Conservation (phyloP, 23 tunicate species). For the Clavelina lepadiformis region DNA sequence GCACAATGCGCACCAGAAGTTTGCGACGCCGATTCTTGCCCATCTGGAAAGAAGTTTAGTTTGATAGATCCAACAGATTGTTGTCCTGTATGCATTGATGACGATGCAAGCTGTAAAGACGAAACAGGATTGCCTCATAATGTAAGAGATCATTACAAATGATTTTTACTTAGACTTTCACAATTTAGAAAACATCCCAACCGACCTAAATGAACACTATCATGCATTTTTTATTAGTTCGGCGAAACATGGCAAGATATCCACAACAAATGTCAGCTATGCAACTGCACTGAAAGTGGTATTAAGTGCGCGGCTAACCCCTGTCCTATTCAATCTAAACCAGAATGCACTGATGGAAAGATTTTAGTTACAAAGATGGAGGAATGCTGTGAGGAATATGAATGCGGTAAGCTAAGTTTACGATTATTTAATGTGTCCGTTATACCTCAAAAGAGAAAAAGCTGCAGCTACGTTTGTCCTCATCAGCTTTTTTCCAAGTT, state of each 20-base stretch:
- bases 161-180: too few species aligned
- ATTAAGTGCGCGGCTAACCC: slow-evolving; percentile 30
- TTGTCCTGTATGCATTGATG: slow-evolving; percentile 66
- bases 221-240: too few species aligned
- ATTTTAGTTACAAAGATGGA: slow-evolving; percentile 38
- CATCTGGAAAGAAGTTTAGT: slow-evolving; percentile 61
- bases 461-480: too few species aligned
- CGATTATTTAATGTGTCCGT: not conserved
- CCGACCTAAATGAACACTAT: too few species aligned
- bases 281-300: slow-evolving; percentile 70
- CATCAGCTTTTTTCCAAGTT: not conserved
- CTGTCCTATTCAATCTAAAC: slow-evolving; percentile 40
- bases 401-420: slow-evolving; percentile 57
- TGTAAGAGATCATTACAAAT: slow-evolving; percentile 36
- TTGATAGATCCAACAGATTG: slow-evolving; percentile 29
- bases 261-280: slow-evolving; percentile 35
- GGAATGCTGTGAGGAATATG: slow-evolving; percentile 71
- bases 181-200: too few species aligned
- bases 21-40: slow-evolving; percentile 78
- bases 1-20: slow-evolving; percentile 62
- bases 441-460: too few species aligned
- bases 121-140: slow-evolving; percentile 19
- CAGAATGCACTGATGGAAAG: slow-evolving; percentile 55
- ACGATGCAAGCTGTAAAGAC: slow-evolving; percentile 51
- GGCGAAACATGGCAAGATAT: slow-evolving; percentile 58